Conservation (phyloP, 2,797 vertebrate genomes). For the Lycodopsis pacificus region DNA sequence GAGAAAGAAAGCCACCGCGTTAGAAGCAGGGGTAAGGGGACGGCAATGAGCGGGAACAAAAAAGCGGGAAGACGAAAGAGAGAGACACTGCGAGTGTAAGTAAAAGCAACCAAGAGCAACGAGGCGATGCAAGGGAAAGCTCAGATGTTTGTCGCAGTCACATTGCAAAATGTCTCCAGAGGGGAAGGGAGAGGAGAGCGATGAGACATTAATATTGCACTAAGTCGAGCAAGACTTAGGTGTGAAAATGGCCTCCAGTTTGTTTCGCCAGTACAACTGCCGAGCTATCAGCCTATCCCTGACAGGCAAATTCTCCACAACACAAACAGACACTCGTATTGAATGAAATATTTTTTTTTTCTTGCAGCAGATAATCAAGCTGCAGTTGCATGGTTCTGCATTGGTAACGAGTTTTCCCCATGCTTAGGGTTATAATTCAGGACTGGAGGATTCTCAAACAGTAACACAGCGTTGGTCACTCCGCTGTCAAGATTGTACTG, state of each 20-base stretch:
- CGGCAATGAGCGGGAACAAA: constrained; percentile 18
- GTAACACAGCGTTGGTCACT: constrained; percentile 62
- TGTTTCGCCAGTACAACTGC: constrained; percentile 48
- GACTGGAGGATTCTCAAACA: constrained; percentile 51
- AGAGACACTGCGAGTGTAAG: constrained; percentile 23
- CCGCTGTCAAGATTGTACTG: constrained; percentile 54
- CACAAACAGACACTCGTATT: constrained; percentile 61
- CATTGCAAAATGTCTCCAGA: constrained; percentile 59
- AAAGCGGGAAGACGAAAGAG: constrained; percentile 17
- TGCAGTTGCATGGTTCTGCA: constrained; percentile 63
- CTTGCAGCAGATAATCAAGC: constrained; percentile 69
- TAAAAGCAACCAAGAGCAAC: constrained; percentile 30
- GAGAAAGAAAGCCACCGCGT: constrained; percentile 9
- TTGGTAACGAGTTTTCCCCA: constrained; percentile 57
- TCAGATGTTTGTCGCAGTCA: constrained; percentile 66
- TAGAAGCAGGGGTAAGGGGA: constrained; percentile 21
- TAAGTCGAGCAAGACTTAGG: constrained; percentile 64
- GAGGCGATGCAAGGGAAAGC: constrained; percentile 35
- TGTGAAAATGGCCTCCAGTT: constrained; percentile 75
- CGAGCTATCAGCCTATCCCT: constrained; percentile 60
- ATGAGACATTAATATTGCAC: constrained; percentile 68
- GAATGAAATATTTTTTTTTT: constrained; percentile 39
- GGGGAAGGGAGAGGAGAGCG: constrained; percentile 46
- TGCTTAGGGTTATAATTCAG: constrained; percentile 68
- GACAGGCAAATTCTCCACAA: constrained; percentile 58